Conservation (phyloP, 2,888 invertebrate genomes). For the Drosophila meridionalis region DNA sequence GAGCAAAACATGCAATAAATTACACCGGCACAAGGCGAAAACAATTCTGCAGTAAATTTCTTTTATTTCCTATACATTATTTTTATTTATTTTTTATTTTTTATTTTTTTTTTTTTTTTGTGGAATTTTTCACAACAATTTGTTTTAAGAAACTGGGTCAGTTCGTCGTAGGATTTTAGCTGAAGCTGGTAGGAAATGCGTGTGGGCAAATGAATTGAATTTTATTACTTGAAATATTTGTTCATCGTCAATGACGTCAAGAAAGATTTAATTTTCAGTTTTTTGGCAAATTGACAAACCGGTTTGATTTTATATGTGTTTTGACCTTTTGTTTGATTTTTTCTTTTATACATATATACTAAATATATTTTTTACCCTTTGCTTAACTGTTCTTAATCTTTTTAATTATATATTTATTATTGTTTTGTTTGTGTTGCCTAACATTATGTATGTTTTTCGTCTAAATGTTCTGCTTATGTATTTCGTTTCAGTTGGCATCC, state of each 20-base stretch:
- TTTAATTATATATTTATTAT: constrained; percentile 62
- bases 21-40: constrained; percentile 59
- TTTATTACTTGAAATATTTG: constrained; percentile 60
- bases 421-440: constrained; percentile 3
- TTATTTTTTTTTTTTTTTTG: constrained; percentile 9
- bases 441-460: constrained; percentile 11
- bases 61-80: constrained; percentile 38
- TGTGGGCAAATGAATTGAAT: constrained; percentile 44
- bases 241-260: constrained; percentile 45
- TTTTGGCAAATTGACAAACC: constrained; percentile 57
- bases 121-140: constrained; percentile 32
- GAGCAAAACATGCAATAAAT: constrained; percentile 81
- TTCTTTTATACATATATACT: neutral
- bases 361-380: constrained; percentile 42
- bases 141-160: constrained; percentile 64
- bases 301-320: constrained; percentile 58
- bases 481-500: constrained; percentile 59
- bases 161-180: constrained; percentile 24
- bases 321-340: constrained; percentile 56
- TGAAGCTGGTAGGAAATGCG: constrained; percentile 24
- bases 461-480: constrained; percentile 31
- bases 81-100: neutral
- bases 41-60: constrained; percentile 64
- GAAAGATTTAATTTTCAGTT: constrained; percentile 43
- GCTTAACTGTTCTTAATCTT: constrained; percentile 57